Evolutionary conservation across 1,140 invertebrate genomes (phyloP).

Genomic region (Plutomurus gul): DNA sequence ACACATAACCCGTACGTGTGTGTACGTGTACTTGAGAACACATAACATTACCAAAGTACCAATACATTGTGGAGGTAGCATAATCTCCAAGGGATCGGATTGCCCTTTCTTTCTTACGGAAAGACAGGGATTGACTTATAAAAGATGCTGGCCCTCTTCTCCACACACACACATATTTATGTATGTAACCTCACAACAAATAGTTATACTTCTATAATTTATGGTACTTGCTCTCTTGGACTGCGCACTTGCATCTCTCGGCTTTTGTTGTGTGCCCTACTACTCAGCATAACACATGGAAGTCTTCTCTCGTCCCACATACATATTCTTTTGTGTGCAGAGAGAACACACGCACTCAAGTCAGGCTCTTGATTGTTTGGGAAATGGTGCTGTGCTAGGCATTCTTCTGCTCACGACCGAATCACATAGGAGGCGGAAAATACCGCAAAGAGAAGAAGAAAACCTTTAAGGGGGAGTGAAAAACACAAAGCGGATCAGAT

Average conservation of each 20-base stretch:
- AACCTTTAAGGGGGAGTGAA: conserved; percentile 1
- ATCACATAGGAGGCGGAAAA: background rate
- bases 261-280: background rate
- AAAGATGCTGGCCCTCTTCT: no score
- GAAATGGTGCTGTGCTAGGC: background rate
- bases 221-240: background rate
- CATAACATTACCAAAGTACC: background rate
- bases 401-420: background rate
- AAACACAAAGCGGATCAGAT: background rate
- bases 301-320: background rate
- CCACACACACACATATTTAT: no score
- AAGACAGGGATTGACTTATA: no score
- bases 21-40: background rate
- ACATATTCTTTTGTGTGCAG: background rate
- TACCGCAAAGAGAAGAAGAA: conserved; percentile 4
- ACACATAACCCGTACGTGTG: no score
- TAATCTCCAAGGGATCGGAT: background rate
- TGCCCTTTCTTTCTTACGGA: background rate
- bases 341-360: conserved; percentile 1
- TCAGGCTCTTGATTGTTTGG: background rate
- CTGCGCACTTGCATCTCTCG: background rate
- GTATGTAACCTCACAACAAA: no score
- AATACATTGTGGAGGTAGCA: background rate
- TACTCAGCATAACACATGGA: no score
- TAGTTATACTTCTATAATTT: background rate